Evolutionary conservation across 2,113 vertebrate genomes (phyloP).

Genomic region (Lipophrys pholis): DNA sequence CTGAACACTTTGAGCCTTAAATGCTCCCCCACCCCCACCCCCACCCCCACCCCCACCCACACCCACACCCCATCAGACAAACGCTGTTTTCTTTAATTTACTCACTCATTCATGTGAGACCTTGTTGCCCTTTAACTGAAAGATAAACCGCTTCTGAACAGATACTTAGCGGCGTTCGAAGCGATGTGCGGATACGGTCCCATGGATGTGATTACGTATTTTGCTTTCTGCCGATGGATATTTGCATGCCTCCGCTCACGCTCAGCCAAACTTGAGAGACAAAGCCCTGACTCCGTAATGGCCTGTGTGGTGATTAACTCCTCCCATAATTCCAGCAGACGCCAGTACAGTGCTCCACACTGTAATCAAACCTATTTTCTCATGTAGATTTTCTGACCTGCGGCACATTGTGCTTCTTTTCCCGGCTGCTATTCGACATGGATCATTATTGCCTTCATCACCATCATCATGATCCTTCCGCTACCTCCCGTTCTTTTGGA

Average conservation of each 20-base stretch:
- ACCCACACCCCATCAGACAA: background rate
- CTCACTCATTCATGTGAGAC: constrained; percentile 23
- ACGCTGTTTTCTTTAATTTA: constrained; percentile 28
- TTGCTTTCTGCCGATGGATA: constrained; percentile 7
- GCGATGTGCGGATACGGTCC: background rate
- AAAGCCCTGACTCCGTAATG: constrained; percentile 52
- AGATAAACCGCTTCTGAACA: constrained; percentile 9
- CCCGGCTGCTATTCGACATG: constrained; percentile 2
- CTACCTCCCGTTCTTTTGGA: background rate
- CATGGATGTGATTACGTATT: background rate
- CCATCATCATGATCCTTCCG: background rate
- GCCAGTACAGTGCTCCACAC: constrained; percentile 6
- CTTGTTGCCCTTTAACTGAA: constrained; percentile 6
- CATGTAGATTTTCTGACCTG: constrained; percentile 23
- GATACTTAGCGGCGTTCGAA: constrained; percentile 14
- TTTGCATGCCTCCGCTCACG: constrained; percentile 1
- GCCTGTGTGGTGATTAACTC: constrained; percentile 50
- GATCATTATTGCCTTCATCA: constrained; percentile 24
- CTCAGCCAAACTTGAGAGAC: constrained; percentile 42
- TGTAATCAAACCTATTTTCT: constrained; percentile 45
- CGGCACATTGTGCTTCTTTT: constrained; percentile 13
- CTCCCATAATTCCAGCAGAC: constrained; percentile 41
- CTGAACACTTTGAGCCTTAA: constrained; percentile 28
- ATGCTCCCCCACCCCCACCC: background rate
- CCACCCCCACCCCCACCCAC: background rate